Evolutionary conservation across 1,140 invertebrate species (phyloP).

Genomic region (Drosophila sturtevanti): DNA sequence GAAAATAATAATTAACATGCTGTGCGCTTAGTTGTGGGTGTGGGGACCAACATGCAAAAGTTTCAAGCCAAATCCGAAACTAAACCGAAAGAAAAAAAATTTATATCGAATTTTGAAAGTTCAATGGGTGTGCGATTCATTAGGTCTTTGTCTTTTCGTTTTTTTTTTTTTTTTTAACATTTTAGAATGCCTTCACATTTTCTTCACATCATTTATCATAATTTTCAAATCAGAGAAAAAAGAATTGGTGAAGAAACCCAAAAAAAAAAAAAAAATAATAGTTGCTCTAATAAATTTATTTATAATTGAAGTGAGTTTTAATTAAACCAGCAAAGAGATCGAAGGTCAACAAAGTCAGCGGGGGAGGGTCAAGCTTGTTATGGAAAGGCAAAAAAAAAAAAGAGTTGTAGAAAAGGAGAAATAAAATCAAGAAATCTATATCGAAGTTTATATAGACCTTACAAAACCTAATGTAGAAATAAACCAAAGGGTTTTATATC

Average conservation of each 20-base stretch:
- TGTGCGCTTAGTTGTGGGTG: slow-evolving; percentile 13
- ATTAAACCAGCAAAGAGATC: slow-evolving; percentile 9
- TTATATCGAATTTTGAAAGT: slow-evolving; percentile 4
- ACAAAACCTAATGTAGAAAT: too few species aligned
- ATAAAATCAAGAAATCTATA: too few species aligned
- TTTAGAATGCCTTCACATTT: slow-evolving; percentile 19
- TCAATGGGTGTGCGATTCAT: slow-evolving; percentile 7
- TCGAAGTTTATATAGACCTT: background rate
- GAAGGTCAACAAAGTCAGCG: slow-evolving; percentile 6
- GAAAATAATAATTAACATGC: slow-evolving; percentile 20
- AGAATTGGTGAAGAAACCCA: background rate
- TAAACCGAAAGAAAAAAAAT: background rate
- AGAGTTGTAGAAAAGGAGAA: background rate
- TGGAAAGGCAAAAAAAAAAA: background rate
- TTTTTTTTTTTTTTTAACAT: background rate
- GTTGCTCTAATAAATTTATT: slow-evolving; percentile 26
- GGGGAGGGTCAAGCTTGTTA: background rate
- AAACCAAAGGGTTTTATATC: too few species aligned
- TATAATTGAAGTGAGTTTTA: slow-evolving; percentile 25
- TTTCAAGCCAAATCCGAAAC: background rate
- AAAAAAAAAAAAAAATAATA: background rate
- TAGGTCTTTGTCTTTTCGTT: slow-evolving; percentile 3
- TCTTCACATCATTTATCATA: slow-evolving; percentile 22
- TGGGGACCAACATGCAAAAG: slow-evolving; percentile 2
- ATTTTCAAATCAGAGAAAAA: slow-evolving; percentile 4